A percentile compares a stretch with the other conserved stretches of the same genome.
These are phyloP conservation scores for Ormyrus labotus DNA, from an alignment of 2,888 invertebrate genomes.

Conservation along the genomic window DNA sequence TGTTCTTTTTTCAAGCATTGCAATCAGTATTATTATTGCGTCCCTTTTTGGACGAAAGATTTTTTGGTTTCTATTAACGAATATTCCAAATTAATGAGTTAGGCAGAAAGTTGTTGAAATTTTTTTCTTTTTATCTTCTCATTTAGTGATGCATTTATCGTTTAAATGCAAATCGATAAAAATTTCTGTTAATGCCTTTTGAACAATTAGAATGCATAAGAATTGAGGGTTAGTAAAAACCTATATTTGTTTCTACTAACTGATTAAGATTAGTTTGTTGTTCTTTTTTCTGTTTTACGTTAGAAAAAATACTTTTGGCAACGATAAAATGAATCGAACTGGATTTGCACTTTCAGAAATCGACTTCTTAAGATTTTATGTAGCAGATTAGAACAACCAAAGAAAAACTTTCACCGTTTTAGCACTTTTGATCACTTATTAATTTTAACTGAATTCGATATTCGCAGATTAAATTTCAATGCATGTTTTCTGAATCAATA, in stretches of 20 bases:
- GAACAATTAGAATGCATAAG: slow-evolving; percentile 29
- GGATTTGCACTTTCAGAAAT: slow-evolving; percentile 49
- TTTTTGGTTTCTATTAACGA: slow-evolving; percentile 42
- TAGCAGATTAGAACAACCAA: slow-evolving; percentile 63
- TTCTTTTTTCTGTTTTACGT: slow-evolving; percentile 30
- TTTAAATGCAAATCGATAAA: slow-evolving; percentile 25
- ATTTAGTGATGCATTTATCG: slow-evolving; percentile 22
- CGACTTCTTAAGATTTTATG: slow-evolving; percentile 63
- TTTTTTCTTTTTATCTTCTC: slow-evolving; percentile 33
- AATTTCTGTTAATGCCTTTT: slow-evolving; percentile 6
- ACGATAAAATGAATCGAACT: slow-evolving; percentile 51
- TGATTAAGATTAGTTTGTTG: slow-evolving; percentile 34
- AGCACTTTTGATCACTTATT: slow-evolving; percentile 32
- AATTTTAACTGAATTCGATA: slow-evolving; percentile 4
- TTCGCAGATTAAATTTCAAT: slow-evolving; percentile 5
- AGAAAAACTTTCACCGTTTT: slow-evolving; percentile 49
- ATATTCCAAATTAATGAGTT: slow-evolving; percentile 53
- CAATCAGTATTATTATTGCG: slow-evolving; percentile 55
- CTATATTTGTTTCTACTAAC: slow-evolving; percentile 22
- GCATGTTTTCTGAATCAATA: slow-evolving; percentile 19
- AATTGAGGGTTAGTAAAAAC: slow-evolving; percentile 27
- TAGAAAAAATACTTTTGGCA: slow-evolving; percentile 21
- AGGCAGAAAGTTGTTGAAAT: slow-evolving; percentile 44
- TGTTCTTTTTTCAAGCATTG: slow-evolving; percentile 39
- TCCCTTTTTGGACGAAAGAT: slow-evolving; percentile 51